Percentiles rank a stretch among this genome's conserved stretches.
Evolutionary conservation across 2,888 invertebrate species (phyloP).

Genomic region (Eristalis intricaria): DNA sequence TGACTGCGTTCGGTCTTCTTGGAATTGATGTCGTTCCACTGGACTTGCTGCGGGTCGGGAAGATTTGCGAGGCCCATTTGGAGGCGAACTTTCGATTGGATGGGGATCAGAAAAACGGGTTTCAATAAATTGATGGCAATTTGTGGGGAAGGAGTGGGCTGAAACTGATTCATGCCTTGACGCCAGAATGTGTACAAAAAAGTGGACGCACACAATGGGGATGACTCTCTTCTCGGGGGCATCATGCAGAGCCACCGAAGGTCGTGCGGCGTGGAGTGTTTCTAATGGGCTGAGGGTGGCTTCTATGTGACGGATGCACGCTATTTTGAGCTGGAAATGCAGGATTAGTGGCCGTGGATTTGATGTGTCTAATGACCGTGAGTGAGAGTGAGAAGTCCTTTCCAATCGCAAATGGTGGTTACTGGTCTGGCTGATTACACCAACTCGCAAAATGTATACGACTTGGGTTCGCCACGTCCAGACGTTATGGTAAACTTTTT

Average conservation of each 20-base stretch:
- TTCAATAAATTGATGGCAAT: not conserved
- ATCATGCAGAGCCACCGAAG: not conserved
- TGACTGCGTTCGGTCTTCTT: slow-evolving; percentile 18
- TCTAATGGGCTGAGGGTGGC: not conserved
- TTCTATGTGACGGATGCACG: not conserved
- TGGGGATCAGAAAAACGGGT: not conserved
- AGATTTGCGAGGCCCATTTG: not conserved
- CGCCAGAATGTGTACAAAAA: not conserved
- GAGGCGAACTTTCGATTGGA: too few species aligned
- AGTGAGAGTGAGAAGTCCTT: not conserved
- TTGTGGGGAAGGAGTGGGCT: not conserved
- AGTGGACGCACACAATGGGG: not conserved
- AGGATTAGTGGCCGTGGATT: not conserved
- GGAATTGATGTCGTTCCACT: slow-evolving; percentile 34
- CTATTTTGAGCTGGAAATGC: not conserved
- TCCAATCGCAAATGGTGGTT: not conserved
- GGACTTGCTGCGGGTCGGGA: slow-evolving; percentile 7
- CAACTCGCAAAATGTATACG: not conserved
- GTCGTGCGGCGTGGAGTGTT: not conserved
- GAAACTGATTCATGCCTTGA: not conserved
- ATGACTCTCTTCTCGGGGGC: not conserved
- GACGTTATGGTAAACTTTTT: too few species aligned
- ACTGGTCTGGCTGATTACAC: not conserved
- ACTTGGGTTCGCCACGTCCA: too few species aligned
- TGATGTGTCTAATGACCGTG: not conserved